These are phyloP conservation scores for Microcebus tavaratra DNA, from an alignment of 2,113 vertebrate species.

Conservation along the genomic window DNA sequence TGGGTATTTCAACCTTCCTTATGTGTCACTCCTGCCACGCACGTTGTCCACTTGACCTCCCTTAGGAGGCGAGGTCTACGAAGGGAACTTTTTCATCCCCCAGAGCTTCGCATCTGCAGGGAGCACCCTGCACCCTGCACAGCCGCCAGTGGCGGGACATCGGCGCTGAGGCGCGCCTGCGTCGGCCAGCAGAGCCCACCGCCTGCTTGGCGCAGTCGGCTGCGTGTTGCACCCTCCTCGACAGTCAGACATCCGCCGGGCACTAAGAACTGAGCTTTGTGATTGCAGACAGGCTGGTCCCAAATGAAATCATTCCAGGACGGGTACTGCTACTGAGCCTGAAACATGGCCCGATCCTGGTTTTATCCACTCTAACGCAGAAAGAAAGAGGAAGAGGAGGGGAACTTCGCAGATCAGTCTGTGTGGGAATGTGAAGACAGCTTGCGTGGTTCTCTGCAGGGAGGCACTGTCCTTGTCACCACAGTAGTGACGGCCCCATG, in stretches of 20 bases:
- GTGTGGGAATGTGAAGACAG: not conserved
- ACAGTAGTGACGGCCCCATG: too few species aligned
- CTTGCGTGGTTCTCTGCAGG: not conserved
- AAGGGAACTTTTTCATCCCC: not conserved
- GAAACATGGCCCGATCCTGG: not conserved
- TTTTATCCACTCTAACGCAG: not conserved
- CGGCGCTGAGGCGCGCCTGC: rapidly evolving
- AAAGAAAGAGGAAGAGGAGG: not conserved
- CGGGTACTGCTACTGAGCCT: not conserved
- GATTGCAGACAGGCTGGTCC: not conserved
- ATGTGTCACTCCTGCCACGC: not conserved
- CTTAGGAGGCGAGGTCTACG: not conserved
- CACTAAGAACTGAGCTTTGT: not conserved
- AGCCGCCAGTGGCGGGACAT: rapidly evolving
- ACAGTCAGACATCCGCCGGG: rapidly evolving
- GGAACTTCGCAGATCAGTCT: not conserved
- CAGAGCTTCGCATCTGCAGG: not conserved
- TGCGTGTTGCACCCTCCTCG: rapidly evolving
- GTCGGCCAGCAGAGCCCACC: rapidly evolving
- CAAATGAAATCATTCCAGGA: too few species aligned
- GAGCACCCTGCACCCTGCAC: not conserved
- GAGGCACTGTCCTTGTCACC: not conserved
- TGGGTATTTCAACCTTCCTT: not conserved
- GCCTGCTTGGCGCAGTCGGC: not conserved
- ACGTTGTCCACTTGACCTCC: too few species aligned